Evolutionary conservation across 2,888 invertebrate genomes (phyloP).

Genomic region (Gymnoscelis rufifasciata): DNA sequence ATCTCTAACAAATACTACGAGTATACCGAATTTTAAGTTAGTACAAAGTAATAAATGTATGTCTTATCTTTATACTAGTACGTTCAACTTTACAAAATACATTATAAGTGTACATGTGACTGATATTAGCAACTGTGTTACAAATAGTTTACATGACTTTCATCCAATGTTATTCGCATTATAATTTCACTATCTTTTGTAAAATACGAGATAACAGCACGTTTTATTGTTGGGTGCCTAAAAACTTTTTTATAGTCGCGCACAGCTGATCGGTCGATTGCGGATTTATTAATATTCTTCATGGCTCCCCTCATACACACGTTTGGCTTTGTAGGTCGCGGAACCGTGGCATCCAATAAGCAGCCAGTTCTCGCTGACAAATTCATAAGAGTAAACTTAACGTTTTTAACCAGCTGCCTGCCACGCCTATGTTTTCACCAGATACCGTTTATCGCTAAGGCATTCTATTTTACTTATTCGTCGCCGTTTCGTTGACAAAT

Average conservation of each 20-base stretch:
- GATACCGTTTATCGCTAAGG: constrained; percentile 1
- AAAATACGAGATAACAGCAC: constrained; percentile 11
- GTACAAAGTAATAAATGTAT: too few species aligned
- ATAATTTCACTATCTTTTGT: constrained; percentile 11
- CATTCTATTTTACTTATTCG: neutral
- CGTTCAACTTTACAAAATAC: neutral
- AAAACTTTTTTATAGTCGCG: constrained; percentile 16
- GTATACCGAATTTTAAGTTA: neutral
- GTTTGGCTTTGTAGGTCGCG: constrained; percentile 63
- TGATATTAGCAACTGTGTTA: constrained; percentile 8
- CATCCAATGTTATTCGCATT: constrained; percentile 24
- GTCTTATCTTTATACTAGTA: neutral
- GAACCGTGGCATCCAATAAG: constrained; percentile 57
- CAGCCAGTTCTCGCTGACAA: constrained; percentile 48
- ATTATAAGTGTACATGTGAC: neutral
- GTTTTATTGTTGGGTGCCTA: constrained; percentile 4
- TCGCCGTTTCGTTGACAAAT: neutral
- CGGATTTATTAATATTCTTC: constrained; percentile 52
- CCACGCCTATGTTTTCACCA: constrained; percentile 43
- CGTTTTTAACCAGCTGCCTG: constrained; percentile 27
- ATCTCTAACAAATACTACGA: neutral
- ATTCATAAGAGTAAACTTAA: constrained; percentile 48
- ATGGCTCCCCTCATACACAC: constrained; percentile 44
- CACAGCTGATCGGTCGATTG: constrained; percentile 31
- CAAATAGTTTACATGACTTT: constrained; percentile 24